Evolutionary conservation across 2,797 vertebrate genomes (phyloP), one percentile per base, ranked within the genome.

Genomic region (Sardinella longiceps): DNA sequence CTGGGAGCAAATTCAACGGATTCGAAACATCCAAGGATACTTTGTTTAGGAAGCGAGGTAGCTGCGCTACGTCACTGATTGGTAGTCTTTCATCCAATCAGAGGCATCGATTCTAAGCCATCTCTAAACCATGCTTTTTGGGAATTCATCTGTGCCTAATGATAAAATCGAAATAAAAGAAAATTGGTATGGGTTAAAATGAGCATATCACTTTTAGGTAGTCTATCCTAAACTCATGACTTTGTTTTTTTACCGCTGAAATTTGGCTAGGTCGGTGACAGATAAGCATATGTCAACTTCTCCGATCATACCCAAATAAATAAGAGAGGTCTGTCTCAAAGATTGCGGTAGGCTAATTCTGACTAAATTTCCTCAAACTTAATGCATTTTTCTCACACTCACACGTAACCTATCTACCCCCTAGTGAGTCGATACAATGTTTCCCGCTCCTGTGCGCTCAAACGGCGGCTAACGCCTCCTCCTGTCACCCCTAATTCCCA

Each of bases 391-490:
- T 56, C 28, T 20, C 60, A n/a, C 58, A n/a, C 84, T 18, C 50
- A 80, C 33, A 45, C 46, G 7, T 48, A 43, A 37, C 37, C 39
- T 43, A 77, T 10, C 70, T 80, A 85, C 86, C 89, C 88, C 91
- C 86, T 88, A 90, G 88, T 90, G 80, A 90, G 87, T 85, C 88
- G 87, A 89, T 90, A 88, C 87, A 90, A 89, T 84, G 83, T 93
- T 97, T 97, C 96, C 96, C 96, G 96, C 97, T 95, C 88, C 87
- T 90, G 89, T 87, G 89, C 86, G 87, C 84, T 87, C 87, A 91
- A 96, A 95, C 91, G 96, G 96, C 96, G 96, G 96, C 94, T 93
- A 93, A 94, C 93, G 89, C 95, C 93, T 94, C 93, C 92, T 85
- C 85, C 90, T 87, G 81, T 86, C 86, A 88, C 85, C 89, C 92